Evolutionary conservation across 2,888 invertebrate genomes (phyloP), one percentile per base, ranked within the genome.

Genomic region (Campaea margaritaria): DNA sequence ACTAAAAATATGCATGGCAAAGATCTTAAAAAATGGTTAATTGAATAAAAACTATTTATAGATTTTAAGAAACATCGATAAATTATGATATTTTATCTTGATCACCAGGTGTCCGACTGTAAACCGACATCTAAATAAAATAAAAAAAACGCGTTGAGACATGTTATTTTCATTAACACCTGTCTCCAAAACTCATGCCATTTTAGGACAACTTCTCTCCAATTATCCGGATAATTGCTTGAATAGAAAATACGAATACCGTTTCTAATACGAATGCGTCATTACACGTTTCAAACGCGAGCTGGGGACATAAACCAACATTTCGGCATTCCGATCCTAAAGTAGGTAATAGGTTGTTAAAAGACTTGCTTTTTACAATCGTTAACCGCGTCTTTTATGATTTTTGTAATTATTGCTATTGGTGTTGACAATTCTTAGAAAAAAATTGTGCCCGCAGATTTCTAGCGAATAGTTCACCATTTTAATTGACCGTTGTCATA

Each of bases 311-410:
- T 54, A 54, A 54, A 56, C 49, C 56, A 67, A 69, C 69, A 58
- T 71, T 66, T 68, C 68, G 38, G 70, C 64, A 78, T 72, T 67
- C 67, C 68, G 47, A 69, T 68, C 68, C 57, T 59, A 70, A 69
- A 70, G 67, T 68, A 68, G 65, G 65, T 68, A 62, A 68, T 68
- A 64, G 60, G 57, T 63, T 69, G 57, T 73, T 73, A 71, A 70
- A 70, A 21, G 64, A 73, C 69, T 68, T 69, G 61, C 48, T 60
- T 67, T 71, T 74, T 65, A 71, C 61, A 66, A 68, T 68, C 58
- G 50, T 48, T 43, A 47, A 65, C 61, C 47, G 59, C 56, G 36
- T 41, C 56, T 51, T 63, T 65, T 62, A 62, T 62, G 49, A 59
- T 59, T 54, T 59, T 54, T 51, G 57, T 51, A 62, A 62, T 61